Evolutionary conservation across 2,797 vertebrate species (phyloP).

Genomic region (Dicrostonyx torquatus): DNA sequence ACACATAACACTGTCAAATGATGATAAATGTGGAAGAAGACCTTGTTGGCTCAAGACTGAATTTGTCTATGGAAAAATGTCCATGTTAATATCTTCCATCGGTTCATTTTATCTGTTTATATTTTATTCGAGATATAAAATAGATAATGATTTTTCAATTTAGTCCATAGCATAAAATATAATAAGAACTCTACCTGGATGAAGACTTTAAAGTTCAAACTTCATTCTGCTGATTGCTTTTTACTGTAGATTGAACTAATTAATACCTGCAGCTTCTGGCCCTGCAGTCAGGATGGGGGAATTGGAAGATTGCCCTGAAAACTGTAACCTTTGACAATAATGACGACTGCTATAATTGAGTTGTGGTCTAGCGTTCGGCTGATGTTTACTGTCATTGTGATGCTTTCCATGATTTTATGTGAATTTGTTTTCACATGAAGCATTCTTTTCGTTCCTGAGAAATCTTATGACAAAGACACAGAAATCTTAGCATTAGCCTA

Average conservation of each 20-base stretch:
- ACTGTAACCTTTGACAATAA: background rate
- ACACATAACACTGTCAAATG: constrained; percentile 17
- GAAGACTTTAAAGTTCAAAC: constrained; percentile 7
- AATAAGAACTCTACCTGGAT: background rate
- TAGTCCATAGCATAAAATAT: constrained; percentile 32
- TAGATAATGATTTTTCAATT: constrained; percentile 44
- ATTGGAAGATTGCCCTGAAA: background rate
- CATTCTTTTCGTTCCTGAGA: background rate
- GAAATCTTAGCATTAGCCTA: background rate
- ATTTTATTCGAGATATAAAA: constrained; percentile 58
- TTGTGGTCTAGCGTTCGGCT: background rate
- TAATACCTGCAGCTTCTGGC: background rate
- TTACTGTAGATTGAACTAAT: constrained; percentile 25
- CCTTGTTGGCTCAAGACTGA: background rate
- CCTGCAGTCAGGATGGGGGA: background rate
- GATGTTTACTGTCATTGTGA: background rate
- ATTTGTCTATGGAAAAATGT: background rate
- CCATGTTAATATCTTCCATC: background rate
- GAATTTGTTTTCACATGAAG: background rate
- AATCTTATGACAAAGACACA: background rate
- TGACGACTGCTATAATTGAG: background rate
- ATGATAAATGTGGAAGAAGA: constrained; percentile 20
- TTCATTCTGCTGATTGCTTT: background rate
- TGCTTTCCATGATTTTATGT: background rate
- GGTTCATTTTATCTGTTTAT: background rate